Evolutionary conservation across 2,113 vertebrate genomes (phyloP), one percentile per base, ranked within the genome.

Genomic region (Lontra canadensis): DNA sequence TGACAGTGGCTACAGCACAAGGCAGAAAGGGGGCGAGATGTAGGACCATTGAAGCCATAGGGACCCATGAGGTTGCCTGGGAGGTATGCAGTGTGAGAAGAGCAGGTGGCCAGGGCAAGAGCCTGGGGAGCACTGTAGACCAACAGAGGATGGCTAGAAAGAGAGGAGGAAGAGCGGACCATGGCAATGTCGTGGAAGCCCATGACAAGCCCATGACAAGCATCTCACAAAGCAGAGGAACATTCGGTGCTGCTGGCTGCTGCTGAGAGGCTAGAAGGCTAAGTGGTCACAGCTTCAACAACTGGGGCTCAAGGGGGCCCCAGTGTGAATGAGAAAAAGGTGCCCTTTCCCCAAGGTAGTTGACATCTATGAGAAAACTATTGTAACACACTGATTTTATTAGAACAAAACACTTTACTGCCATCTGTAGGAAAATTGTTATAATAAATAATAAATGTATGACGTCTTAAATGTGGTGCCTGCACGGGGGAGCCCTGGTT

Each of bases 361-460:
- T 94, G 21, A 49, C 83, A 49, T 89, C 69, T 79, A 57, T 92
- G 76, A 92, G 95, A 90, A 96, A 97, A 86, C 89, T 69, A 94
- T 42, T 36, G 29, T 61, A 93, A 91, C 63, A 82, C 95, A 63
- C 91, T 91, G 93, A 49, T 94, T 98, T 97, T 97, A 98, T 95
- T 79, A 95, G 89, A 97, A 80, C 65, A 88, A 84, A 90, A 96
- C 23, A n/a, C 94, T 97, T 97, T 78, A 82, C 90, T 91, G 95
- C 94, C 92, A 94, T 95, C 97, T 97, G 92, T 79, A 95, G 86
- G 93, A 89, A 97, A 94, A 95, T 52, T 86, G 63, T 95, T 93
- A 93, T 52, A 97, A 96, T 96, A 95, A 96, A 86, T 84, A 95
- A 86, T 92, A 96, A 97, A 65, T 4, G 11, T 26, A 47, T n/a